Evolutionary conservation across 2,888 invertebrate genomes (phyloP).

Genomic region (Cryptosula pallasiana): DNA sequence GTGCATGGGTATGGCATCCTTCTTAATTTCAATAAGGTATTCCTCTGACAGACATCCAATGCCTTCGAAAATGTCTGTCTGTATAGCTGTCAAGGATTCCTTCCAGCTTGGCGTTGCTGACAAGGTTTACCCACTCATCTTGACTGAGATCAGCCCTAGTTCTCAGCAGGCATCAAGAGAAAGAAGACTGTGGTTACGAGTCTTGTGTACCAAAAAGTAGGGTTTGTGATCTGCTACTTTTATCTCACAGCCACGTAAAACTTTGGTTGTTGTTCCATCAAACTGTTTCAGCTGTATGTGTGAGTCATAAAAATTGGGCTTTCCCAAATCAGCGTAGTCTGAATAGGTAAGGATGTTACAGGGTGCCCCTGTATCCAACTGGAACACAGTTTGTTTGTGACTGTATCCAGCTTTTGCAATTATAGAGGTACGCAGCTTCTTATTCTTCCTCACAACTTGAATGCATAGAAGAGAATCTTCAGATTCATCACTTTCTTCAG

Average conservation of each 20-base stretch:
- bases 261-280: conserved; percentile 3
- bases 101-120: not conserved
- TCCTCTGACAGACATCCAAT: not conserved
- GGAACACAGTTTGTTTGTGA: not conserved
- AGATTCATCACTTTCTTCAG: not conserved
- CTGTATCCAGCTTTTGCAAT: not conserved
- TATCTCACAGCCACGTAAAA: not conserved
- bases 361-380: not conserved
- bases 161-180: conserved; percentile 4
- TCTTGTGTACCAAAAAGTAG: conserved; percentile 6
- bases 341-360: not conserved
- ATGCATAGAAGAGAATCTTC: not conserved
- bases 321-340: not conserved
- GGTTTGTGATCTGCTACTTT: not conserved
- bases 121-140: not conserved
- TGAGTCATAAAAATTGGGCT: not conserved
- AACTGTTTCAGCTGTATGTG: not conserved
- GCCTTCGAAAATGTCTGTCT: not conserved
- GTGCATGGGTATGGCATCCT: not conserved
- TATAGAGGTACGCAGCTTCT: not conserved
- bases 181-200: not conserved
- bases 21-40: not conserved
- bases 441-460: not conserved
- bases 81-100: not conserved
- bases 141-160: not conserved